phyloP scores from a whole-genome alignment of 2,797 vertebrate genomes.

The Gymnopithys bicolor region DNA sequence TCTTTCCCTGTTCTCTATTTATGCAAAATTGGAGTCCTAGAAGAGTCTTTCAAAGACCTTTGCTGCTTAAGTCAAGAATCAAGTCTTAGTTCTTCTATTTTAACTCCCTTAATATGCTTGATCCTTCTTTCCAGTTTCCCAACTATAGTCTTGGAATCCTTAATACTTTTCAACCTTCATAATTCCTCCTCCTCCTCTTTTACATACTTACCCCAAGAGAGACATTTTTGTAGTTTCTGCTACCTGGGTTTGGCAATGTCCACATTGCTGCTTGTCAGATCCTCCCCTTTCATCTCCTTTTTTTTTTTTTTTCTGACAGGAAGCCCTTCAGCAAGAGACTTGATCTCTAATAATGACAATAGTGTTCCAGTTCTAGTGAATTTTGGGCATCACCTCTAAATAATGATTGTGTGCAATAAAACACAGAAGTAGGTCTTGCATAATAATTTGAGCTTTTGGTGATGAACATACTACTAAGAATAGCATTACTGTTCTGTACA shows the following conservation, averaged over 20 bases:
- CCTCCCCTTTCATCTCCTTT: not conserved
- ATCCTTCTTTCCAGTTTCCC: not conserved
- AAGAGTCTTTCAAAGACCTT: not conserved
- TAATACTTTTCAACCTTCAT: not conserved
- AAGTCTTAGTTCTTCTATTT: not conserved
- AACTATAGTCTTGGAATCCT: not conserved
- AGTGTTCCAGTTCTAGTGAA: not conserved
- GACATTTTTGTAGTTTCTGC: not conserved
- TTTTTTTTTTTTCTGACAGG: not conserved
- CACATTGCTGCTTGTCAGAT: not conserved
- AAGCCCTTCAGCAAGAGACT: not conserved
- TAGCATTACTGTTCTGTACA: not conserved
- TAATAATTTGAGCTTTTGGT: not conserved
- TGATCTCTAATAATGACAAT: not conserved
- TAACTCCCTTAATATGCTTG: not conserved
- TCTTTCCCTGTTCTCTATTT: not conserved
- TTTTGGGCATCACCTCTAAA: not conserved
- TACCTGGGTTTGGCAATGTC: not conserved
- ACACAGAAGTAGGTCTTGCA: not conserved
- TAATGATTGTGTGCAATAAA: not conserved
- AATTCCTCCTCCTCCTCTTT: not conserved
- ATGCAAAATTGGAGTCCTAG: not conserved
- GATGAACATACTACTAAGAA: not conserved
- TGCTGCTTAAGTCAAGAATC: not conserved
- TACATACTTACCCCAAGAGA: not conserved